Percentiles rank a stretch among this genome's conserved stretches.
These are phyloP conservation scores for Cataglyphis altisquamis DNA, from an alignment of 2,888 invertebrate species.

Conservation along the genomic window DNA sequence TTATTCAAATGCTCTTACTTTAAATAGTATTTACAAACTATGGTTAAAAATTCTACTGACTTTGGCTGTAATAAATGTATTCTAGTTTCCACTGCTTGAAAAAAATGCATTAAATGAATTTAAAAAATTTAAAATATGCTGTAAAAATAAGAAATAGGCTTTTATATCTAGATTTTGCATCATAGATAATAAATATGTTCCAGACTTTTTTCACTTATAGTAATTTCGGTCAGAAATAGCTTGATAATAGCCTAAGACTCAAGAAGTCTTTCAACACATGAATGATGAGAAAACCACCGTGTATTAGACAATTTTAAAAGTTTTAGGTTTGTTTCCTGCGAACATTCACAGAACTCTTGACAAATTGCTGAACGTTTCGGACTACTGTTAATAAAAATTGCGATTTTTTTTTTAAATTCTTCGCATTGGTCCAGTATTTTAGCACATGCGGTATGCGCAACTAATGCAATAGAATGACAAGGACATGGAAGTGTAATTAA, in stretches of 20 bases:
- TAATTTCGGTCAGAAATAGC: no score
- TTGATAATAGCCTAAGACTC: no score
- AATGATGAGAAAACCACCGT: no score
- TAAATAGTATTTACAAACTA: not conserved
- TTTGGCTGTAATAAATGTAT: not conserved
- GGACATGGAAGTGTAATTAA: no score
- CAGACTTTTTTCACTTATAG: no score
- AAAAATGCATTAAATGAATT: not conserved
- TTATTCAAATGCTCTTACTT: not conserved
- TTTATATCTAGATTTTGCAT: no score
- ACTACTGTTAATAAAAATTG: not conserved
- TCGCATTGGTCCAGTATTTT: not conserved
- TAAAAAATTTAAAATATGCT: no score
- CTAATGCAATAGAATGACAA: not conserved
- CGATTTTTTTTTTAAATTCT: not conserved
- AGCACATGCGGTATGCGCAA: not conserved
- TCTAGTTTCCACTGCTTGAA: not conserved
- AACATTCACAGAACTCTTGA: not conserved
- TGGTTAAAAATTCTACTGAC: not conserved
- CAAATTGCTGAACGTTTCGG: not conserved
- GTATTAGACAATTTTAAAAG: not conserved
- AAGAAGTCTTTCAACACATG: no score
- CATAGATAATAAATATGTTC: no score
- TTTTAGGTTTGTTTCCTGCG: not conserved
- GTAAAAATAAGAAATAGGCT: no score